Evolutionary conservation across 2,797 vertebrate genomes (phyloP).

Genomic region (Pseudochirops corinnae): DNA sequence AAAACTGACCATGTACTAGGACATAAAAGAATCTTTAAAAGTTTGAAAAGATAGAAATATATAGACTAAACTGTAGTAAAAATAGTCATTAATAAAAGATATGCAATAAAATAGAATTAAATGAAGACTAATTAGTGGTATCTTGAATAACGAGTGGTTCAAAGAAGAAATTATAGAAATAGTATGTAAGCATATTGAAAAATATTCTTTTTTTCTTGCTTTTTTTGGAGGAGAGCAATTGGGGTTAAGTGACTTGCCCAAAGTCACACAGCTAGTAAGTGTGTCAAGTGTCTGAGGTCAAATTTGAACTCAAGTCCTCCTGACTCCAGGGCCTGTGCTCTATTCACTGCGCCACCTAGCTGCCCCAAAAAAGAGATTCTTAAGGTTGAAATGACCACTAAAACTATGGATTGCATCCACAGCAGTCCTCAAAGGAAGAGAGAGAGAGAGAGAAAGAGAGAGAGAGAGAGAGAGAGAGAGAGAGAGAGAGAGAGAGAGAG

Average conservation of each 20-base stretch:
- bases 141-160: background rate
- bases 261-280: no score
- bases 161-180: background rate
- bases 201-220: background rate
- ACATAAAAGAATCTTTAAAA: background rate
- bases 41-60: background rate
- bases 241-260: no score
- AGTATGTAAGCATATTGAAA: background rate
- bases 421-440: background rate
- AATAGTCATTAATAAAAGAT: background rate
- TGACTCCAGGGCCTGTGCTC: no score
- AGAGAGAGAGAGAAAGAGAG: no score
- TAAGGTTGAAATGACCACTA: background rate
- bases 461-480: no score
- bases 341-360: no score
- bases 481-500: background rate
- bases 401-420: background rate
- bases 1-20: background rate
- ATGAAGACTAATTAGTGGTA: background rate
- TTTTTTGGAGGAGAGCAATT: no score
- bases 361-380: background rate
- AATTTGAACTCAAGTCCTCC: no score
- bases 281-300: no score
- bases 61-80: background rate
- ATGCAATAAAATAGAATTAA: background rate